Base-by-base conservation (phyloP, 2,113 vertebrate genomes). In the Rhinolophus sinicus region DNA sequence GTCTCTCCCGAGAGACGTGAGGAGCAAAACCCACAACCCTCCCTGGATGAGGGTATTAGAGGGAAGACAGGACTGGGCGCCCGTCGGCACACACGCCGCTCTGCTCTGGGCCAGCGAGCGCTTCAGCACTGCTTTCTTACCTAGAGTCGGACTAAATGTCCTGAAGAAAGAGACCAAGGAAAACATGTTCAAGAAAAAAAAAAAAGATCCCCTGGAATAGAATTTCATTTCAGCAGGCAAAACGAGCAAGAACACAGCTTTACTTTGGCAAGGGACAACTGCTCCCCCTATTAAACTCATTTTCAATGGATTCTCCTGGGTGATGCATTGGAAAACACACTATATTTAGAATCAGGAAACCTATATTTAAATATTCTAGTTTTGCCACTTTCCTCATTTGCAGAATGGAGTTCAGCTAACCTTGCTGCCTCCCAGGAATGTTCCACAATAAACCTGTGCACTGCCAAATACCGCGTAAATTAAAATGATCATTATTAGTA, bases 151-250 rank as follows among this genome's bases (percentile, higher is more conserved):
- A 52, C 38, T 62, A 85, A 67, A n/a, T n/a, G 72, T 67, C 75
- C 38, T 40, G 14, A 92, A 88, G 62, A 72, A 62, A 80, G 13
- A 65, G 28, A 80, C 35, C 44, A 88, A 76, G 33, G 85, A 90
- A 96, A 90, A 54, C 3, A 67, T 24, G 60, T 52, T 50, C 30
- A 11, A 12, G 9, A 16, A 54, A 54, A 19, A 60, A 83, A 90
- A 80, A 65, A 69, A 83, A 90, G 75, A 93, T 14, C 67, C 62
- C 33, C 56, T 96, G 84, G 65, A 95, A 93, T 3, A 88, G 13
- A 83, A 94, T 87, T 92, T 95, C 90, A 92, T 95, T 93, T 97
- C 54, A 84, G 88, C 76, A 81, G 88, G 30, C 38, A 85, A 92
- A 84, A 92, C 60, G 33, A 82, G 65, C 44, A 89, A 89, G 94